Evolutionary conservation across 2,888 invertebrate genomes (phyloP).

Genomic region (Aphodius sticticus): DNA sequence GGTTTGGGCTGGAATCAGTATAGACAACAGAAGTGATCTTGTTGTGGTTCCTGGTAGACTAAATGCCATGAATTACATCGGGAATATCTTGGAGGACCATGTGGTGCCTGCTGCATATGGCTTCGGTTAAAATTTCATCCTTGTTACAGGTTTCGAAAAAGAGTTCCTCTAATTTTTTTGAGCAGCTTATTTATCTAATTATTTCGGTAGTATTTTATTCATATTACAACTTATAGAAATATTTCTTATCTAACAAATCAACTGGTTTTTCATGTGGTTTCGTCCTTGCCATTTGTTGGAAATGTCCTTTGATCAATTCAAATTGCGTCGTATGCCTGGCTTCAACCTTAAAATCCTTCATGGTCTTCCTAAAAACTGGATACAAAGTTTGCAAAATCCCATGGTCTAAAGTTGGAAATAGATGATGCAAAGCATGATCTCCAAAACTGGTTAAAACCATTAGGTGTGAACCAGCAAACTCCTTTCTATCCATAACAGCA

Average conservation of each 20-base stretch:
- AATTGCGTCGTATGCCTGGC: conserved; percentile 63
- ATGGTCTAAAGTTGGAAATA: conserved; percentile 84
- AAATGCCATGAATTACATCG: too few species aligned
- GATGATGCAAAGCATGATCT: conserved; percentile 80
- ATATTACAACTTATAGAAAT: background rate
- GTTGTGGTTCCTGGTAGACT: too few species aligned
- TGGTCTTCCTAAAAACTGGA: conserved; percentile 69
- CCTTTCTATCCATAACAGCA: conserved; percentile 74
- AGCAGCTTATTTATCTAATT: too few species aligned
- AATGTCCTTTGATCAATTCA: conserved; percentile 73
- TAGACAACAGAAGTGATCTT: too few species aligned
- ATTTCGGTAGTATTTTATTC: too few species aligned
- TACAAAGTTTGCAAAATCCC: conserved; percentile 72
- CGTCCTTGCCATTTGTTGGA: conserved; percentile 65
- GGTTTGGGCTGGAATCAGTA: too few species aligned
- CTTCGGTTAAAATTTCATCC: too few species aligned
- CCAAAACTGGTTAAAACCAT: conserved; percentile 78
- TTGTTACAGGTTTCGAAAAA: too few species aligned
- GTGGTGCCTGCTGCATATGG: too few species aligned
- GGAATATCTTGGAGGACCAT: too few species aligned
- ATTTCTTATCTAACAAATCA: background rate
- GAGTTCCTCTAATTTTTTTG: too few species aligned
- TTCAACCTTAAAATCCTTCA: conserved; percentile 69
- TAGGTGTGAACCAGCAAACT: conserved; percentile 72
- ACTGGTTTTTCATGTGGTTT: conserved; percentile 53